Conservation (phyloP, 1,140 invertebrate species). For the Temnothorax nylanderi region DNA sequence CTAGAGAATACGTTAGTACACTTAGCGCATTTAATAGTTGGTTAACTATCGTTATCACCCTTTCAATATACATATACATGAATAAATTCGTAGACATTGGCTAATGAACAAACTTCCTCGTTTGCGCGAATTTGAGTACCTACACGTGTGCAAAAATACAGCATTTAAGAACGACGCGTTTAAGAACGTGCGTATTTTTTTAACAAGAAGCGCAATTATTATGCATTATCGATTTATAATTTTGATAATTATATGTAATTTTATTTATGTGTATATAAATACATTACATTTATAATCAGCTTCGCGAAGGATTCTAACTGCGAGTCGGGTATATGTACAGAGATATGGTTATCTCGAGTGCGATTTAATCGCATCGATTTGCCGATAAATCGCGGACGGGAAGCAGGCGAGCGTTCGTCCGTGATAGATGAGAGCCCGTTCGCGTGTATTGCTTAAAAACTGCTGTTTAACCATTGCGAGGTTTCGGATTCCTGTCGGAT, state of each 20-base stretch:
- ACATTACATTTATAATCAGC: not conserved
- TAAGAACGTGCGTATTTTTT: not conserved
- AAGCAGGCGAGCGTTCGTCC: not conserved
- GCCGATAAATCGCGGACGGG: slow-evolving; percentile 2
- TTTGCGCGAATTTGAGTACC: not conserved
- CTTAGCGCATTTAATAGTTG: not conserved
- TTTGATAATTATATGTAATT: not conserved
- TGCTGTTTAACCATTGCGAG: slow-evolving; percentile 44
- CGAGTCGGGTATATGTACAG: too few species aligned
- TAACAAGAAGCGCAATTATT: not conserved
- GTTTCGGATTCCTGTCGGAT: slow-evolving; percentile 42
- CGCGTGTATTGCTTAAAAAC: slow-evolving; percentile 37
- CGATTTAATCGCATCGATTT: slow-evolving; percentile 41
- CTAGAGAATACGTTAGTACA: not conserved
- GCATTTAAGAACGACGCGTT: not conserved
- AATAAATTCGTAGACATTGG: not conserved
- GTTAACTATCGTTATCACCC: not conserved
- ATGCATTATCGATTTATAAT: not conserved
- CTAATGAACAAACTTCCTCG: not conserved
- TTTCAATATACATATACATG: not conserved
- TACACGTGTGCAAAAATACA: not conserved
- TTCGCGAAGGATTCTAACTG: not conserved
- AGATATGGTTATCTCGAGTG: slow-evolving; percentile 21
- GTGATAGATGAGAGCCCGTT: slow-evolving; percentile 33
- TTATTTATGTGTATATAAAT: not conserved